Percentiles rank a stretch among this genome's conserved stretches.
phyloP scores from a whole-genome alignment of 2,888 invertebrate genomes.

The Minunthozetes semirufus region DNA sequence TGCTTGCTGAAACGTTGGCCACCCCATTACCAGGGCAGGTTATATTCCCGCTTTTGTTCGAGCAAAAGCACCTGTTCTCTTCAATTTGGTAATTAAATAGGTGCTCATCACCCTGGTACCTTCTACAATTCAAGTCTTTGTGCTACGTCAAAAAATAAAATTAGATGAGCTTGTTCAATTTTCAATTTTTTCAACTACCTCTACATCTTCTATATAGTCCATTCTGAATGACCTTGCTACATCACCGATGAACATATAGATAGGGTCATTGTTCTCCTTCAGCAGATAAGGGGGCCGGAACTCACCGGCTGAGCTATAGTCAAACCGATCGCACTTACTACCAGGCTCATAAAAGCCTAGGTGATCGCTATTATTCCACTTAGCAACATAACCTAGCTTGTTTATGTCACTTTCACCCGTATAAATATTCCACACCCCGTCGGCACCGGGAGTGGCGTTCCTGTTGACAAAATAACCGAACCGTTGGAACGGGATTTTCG shows the following conservation, averaged over 20 bases:
- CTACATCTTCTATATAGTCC: constrained; percentile 2
- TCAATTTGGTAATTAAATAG: constrained; percentile 32
- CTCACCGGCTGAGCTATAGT: constrained; percentile 24
- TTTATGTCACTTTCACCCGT: constrained; percentile 60
- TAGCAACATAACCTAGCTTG: constrained; percentile 61
- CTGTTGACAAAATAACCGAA: constrained; percentile 81
- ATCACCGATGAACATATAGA: constrained; percentile 35
- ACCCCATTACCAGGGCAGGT: constrained; percentile 37
- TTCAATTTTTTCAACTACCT: too few species aligned
- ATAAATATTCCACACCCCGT: constrained; percentile 68
- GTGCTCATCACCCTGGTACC: constrained; percentile 18
- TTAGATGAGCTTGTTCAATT: too few species aligned
- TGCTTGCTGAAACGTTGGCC: constrained; percentile 35
- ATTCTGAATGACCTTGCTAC: constrained; percentile 32
- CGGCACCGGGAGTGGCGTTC: constrained; percentile 52
- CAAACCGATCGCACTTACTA: neutral
- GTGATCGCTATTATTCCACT: constrained; percentile 57
- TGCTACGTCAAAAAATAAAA: too few species aligned
- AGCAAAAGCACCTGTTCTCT: constrained; percentile 34
- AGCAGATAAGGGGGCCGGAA: constrained; percentile 31
- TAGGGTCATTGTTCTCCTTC: neutral
- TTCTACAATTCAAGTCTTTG: too few species aligned
- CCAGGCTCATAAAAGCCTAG: neutral
- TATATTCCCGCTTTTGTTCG: neutral
- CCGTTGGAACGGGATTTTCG: constrained; percentile 60